Base-by-base conservation (phyloP, 1,140 invertebrate genomes). In the Drosophila serrata region DNA sequence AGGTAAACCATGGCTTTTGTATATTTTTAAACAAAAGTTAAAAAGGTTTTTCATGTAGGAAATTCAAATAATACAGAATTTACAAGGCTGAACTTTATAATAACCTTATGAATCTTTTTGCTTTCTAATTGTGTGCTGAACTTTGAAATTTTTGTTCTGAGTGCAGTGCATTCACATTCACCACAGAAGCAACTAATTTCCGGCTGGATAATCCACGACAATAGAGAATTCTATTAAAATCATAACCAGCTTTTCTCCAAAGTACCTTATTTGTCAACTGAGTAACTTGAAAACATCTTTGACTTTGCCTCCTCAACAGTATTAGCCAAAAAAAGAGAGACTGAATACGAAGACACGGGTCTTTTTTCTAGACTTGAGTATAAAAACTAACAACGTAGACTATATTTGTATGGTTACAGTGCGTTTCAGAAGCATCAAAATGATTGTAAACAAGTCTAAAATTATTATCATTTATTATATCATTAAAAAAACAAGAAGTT, bases 281-380 rank as follows among this genome's bases (percentile, higher is more conserved):
- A 77, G 55, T 77, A 43, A 49, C 55, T 77, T 51, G 67, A 77
- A 77, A 76, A 60, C 74, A 77, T 77, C 74, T 77, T 77, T 77
- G 74, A 77, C 74, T 77, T 68, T 13, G 24, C 42, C 67, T 68
- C 62, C 62, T 68, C 74, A 59, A 68, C 73, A 33, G 56, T 40
- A 68, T 68, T 76, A 76, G 61, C 53, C 39, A 6, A 29, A 37
- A 43, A 43, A 72, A 43, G 37, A 65, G 27, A 58, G 17, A 6
- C 31, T 22, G 8, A 31, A 42, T 19, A 58, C 12, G 19, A 29
- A 37, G 22, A 35, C 19, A 33, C 17, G 37, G 27, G n/a, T 8
- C 17, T 55, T 70, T 72, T 33, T 48, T 59, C 43, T 37, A 29
- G 69, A 37, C 51, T 35, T 29, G 4, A 59, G 29, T 22, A 15